These are phyloP conservation scores for Rotaria macrura DNA, from an alignment of 2,888 invertebrate species.

Conservation along the genomic window DNA sequence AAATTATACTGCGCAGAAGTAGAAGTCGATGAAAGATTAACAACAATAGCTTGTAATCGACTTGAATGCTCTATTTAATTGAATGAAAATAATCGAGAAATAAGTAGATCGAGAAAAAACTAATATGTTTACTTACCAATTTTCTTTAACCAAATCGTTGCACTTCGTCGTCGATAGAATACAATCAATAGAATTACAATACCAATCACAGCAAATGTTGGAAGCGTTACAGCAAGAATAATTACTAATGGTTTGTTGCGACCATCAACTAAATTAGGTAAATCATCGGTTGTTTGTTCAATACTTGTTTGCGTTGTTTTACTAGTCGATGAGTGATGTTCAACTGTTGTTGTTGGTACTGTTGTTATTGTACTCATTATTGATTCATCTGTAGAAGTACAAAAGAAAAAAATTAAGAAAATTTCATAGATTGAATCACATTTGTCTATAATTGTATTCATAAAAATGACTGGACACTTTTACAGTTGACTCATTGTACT, in stretches of 20 bases:
- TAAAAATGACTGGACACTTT: background rate
- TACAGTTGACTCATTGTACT: background rate
- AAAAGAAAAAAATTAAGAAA: background rate
- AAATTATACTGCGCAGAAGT: background rate
- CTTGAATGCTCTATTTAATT: background rate
- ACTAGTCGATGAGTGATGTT: background rate
- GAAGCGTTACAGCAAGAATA: background rate
- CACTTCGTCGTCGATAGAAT: background rate
- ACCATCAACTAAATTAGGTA: background rate
- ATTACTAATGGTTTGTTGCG: background rate
- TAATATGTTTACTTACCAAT: background rate
- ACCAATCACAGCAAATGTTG: background rate
- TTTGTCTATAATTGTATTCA: background rate
- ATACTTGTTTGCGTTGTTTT: background rate
- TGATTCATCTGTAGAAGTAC: background rate
- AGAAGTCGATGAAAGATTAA: background rate
- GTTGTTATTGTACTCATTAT: background rate
- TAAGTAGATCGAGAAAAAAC: background rate
- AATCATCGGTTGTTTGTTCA: background rate
- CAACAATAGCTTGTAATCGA: background rate
- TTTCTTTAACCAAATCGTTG: slow-evolving; percentile 11
- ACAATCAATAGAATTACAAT: background rate
- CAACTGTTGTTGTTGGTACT: background rate
- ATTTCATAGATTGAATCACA: background rate
- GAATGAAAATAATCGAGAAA: background rate